Evolutionary conservation across 2,113 vertebrate species (phyloP), one percentile per base, ranked within the genome.

Genomic region (Rhinoderma darwinii): DNA sequence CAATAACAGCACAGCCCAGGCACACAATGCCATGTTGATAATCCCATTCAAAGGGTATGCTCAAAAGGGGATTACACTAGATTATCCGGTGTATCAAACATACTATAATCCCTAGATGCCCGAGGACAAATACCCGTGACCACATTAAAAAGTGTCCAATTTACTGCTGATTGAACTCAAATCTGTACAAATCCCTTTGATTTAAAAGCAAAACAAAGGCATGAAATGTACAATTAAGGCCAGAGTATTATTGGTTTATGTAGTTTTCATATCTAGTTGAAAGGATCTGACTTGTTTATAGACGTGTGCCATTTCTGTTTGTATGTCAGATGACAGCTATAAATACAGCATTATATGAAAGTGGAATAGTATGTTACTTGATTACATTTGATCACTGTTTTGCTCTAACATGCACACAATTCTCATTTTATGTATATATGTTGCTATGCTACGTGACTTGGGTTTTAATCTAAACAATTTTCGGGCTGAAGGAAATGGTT

Each of bases 71-170:
- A 73, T 73, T 84, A 54, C 47, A 74, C 25, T 72, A 47, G 61
- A 83, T 70, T 83, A 68, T 56, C 32, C 50, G 41, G 82, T 73
- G 56, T 84, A 82, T 84, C 68, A 84, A 74, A 74, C 66, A 73
- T 54, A 84, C 35, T 56, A 18, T 74, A 84, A 74, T 84, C 41
- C 82, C 27, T 54, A 70, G 78, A 81, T 61, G 78, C 35, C 78
- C 43, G 3, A 43, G 37, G 37, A 66, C 37, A 81, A 82, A 82
- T 82, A 66, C 44, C 56, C 56, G 66, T 66, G 59, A 66, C 63
- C 44, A 72, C 32, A 83, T 83, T 83, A 72, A 22, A 47, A 47
- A 83, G 63, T 37, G 44, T 51, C 32, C 61, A 83, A 83, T 70
- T 72, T 68, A 50, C 30, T 47, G 5, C 47, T 51, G 82, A 83